Evolutionary conservation across 2,113 vertebrate genomes (phyloP).

Genomic region (Garra rufa): DNA sequence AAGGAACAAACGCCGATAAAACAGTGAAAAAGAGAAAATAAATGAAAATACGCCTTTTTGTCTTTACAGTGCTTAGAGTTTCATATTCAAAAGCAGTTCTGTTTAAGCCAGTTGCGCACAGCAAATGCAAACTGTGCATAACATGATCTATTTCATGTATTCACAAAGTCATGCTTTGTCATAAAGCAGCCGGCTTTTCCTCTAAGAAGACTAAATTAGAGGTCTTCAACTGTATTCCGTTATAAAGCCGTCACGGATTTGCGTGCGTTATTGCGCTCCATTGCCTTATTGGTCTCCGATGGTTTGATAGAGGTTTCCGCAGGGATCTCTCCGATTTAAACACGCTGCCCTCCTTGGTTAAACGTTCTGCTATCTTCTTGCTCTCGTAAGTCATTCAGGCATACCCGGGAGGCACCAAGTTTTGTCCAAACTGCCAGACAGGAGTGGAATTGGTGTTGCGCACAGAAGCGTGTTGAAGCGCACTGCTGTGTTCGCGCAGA

Average conservation of each 20-base stretch:
- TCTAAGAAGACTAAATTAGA: background rate
- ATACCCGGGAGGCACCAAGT: constrained; percentile 25
- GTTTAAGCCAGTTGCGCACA: constrained; percentile 35
- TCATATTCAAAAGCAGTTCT: constrained; percentile 4
- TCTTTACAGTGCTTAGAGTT: background rate
- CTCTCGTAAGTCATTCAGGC: background rate
- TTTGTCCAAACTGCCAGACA: constrained; percentile 26
- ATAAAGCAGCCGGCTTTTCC: background rate
- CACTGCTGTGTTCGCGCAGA: constrained; percentile 24
- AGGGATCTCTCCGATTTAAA: constrained; percentile 10
- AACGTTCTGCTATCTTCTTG: constrained; percentile 15
- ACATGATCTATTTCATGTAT: constrained; percentile 1
- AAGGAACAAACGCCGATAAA: background rate
- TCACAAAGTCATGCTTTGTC: constrained; percentile 5
- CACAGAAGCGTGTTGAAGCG: constrained; percentile 32
- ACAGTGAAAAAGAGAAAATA: background rate
- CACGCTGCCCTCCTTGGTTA: constrained; percentile 22
- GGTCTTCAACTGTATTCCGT: constrained; percentile 17
- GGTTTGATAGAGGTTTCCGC: constrained; percentile 32
- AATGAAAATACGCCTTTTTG: background rate
- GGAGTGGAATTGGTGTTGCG: constrained; percentile 6
- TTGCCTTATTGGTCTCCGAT: constrained; percentile 28
- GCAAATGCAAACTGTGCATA: constrained; percentile 15
- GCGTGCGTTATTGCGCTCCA: constrained; percentile 33
- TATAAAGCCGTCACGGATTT: constrained; percentile 9